phyloP scores from a whole-genome alignment of 2,888 invertebrate genomes.

The Oeneis ivallda region DNA sequence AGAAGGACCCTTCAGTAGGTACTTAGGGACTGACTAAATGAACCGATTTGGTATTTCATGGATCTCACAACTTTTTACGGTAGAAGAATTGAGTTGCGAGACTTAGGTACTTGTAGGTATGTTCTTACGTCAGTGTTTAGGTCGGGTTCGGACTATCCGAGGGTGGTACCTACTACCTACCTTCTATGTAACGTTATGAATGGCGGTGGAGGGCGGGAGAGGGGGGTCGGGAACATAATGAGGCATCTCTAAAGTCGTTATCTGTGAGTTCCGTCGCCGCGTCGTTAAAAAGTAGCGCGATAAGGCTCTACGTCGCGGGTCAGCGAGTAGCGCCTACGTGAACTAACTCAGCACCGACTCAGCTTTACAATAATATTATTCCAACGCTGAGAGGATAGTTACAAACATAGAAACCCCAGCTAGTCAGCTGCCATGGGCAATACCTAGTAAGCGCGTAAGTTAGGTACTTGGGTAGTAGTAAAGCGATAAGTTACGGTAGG shows the following conservation, averaged over 20 bases:
- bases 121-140: too few relatives aligned
- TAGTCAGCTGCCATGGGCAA: not conserved
- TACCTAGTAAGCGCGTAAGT: not conserved
- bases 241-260: conserved; percentile 2
- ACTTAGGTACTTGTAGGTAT: too few relatives aligned
- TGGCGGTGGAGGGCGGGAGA: too few relatives aligned
- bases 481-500: not conserved
- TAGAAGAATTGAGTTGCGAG: too few relatives aligned
- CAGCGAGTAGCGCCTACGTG: not conserved
- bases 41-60: too few relatives aligned
- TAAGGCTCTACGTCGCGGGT: not conserved
- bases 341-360: not conserved
- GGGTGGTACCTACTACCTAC: too few relatives aligned
- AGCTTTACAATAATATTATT: not conserved
- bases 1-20: too few relatives aligned
- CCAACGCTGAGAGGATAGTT: not conserved
- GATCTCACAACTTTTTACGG: too few relatives aligned
- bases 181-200: too few relatives aligned
- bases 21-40: too few relatives aligned
- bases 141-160: too few relatives aligned
- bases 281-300: conserved; percentile 1
- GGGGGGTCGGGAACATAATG: not conserved
- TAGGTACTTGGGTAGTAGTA: not conserved
- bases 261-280: conserved; percentile 3
- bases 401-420: not conserved